These are phyloP conservation scores for Apaloderma vittatum DNA, from an alignment of 2,113 vertebrate species.

Conservation along the genomic window DNA sequence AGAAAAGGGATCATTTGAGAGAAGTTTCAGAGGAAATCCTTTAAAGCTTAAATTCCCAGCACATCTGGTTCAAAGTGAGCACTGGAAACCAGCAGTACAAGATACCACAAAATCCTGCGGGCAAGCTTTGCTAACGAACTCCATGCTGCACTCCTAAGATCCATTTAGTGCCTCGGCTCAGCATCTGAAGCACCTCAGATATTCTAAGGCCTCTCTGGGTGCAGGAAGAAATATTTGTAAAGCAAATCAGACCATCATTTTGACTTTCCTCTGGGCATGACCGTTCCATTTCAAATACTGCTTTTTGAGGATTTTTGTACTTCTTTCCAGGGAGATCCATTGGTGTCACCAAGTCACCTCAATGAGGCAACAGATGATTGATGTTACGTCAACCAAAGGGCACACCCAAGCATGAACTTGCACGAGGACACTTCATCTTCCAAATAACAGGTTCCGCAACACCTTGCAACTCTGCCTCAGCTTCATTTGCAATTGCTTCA, in stretches of 20 bases:
- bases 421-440: neutral
- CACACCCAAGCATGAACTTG: neutral
- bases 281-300: neutral
- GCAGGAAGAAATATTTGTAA: neutral
- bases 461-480: neutral
- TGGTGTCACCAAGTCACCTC: neutral
- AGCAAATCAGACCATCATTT: neutral
- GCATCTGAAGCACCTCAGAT: neutral
- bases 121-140: neutral
- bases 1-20: neutral
- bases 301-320: neutral
- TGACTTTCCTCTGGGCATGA: neutral
- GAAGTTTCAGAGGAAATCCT: neutral
- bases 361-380: neutral
- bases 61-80: neutral
- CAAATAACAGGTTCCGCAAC: constrained; percentile 6
- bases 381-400: neutral
- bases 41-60: neutral
- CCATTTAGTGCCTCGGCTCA: neutral
- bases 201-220: neutral
- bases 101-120: neutral
- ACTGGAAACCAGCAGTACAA: neutral
- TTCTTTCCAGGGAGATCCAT: neutral
- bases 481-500: neutral
- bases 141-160: neutral